phyloP scores from a whole-genome alignment of 2,888 invertebrate genomes.

The Eupeodes luniger region DNA sequence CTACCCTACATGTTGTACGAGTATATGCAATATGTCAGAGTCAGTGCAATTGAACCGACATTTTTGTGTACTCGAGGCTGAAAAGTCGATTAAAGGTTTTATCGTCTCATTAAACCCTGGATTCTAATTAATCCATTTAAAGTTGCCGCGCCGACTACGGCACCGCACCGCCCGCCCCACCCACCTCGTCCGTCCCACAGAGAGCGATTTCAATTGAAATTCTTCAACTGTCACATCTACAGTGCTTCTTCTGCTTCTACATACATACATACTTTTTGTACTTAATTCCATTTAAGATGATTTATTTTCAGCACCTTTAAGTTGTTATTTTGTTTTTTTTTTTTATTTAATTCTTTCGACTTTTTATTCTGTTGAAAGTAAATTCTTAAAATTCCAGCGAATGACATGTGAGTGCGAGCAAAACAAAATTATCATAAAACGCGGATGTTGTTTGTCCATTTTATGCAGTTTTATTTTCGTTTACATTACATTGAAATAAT shows the following conservation, averaged over 20 bases:
- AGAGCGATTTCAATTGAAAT: background rate
- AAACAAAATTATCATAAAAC: constrained; percentile 67
- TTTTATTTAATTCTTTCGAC: background rate
- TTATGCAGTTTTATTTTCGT: background rate
- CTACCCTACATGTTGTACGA: background rate
- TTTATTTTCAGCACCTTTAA: constrained; percentile 32
- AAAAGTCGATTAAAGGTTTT: constrained; percentile 65
- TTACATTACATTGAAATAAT: constrained; percentile 39
- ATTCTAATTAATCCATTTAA: constrained; percentile 66
- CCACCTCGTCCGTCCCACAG: no score
- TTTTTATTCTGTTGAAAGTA: background rate
- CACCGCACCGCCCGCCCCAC: background rate
- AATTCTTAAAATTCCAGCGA: constrained; percentile 30
- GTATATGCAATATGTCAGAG: no score
- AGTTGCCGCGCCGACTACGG: constrained; percentile 4
- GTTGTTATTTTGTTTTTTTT: background rate
- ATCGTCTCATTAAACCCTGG: constrained; percentile 64
- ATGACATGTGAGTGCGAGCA: constrained; percentile 23
- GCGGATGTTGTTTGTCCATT: constrained; percentile 60
- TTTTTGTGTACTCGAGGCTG: constrained; percentile 36
- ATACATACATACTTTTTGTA: background rate
- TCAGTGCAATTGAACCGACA: constrained; percentile 34
- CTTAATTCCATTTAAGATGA: constrained; percentile 52
- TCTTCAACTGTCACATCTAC: background rate
- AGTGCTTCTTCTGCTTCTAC: background rate